Evolutionary conservation across 2,888 invertebrate species (phyloP), one percentile per base, ranked within the genome.

Genomic region (Tenthredo notha): DNA sequence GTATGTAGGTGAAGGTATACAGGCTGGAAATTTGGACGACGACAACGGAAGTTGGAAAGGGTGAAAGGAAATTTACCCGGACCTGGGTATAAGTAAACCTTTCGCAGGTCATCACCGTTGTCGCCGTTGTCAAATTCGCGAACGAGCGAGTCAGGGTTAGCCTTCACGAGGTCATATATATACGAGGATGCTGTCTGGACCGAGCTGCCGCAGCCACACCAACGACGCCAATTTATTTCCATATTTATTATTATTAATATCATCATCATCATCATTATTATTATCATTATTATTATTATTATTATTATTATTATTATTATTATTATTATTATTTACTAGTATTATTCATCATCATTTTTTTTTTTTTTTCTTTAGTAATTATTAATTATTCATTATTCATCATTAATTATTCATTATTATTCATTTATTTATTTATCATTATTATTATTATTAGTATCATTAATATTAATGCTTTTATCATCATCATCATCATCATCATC

Each of bases 351-450:
- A 43, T 84, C 33, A 65, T 87, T 72, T 65, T 5, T 75, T 25
- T 47, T 10, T n/a, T 25, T 67, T n/a, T 37, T 7, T 12, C 6
- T 78, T 10, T 50, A 37, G 54, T 85, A 33, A 80, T 83, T 84
- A 84, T 84, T 83, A 82, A 84, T 86, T 15, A 15, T 84, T 82
- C 75, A 84, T 86, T 82, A 85, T 85, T 84, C 54, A 50, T 84
- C 58, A 78, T 80, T 47, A 29, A 84, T 85, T 77, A 84, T 74
- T 75, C 47, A 85, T 87, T 74, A 85, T 83, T 88, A 86, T 86
- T 87, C 85, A 86, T 87, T 88, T 88, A 89, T 89, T 87, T 88
- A 86, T 87, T 86, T 86, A 86, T 88, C 87, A 87, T 87, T 88
- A 88, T 88, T 90, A 37, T 70, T 70, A 70, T 70, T 70, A 70